Conservation (phyloP, 2,797 vertebrate species). For the Artibeus lituratus region DNA sequence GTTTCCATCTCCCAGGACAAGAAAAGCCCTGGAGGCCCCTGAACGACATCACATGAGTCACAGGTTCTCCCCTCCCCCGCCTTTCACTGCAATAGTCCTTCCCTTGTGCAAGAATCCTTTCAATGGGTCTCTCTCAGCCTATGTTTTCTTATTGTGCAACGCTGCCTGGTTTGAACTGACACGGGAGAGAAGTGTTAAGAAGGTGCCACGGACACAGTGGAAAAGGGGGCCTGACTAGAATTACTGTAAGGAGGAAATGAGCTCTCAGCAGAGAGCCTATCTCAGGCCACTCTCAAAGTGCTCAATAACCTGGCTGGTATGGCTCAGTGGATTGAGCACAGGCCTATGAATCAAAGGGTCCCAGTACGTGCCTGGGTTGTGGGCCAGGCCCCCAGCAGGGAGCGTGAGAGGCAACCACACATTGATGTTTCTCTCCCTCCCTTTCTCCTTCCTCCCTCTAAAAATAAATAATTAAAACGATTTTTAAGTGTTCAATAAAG, state of each 20-base stretch:
- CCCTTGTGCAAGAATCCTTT: not conserved
- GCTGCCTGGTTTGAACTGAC: not conserved
- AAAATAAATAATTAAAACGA: too few species aligned
- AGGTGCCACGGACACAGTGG: not conserved
- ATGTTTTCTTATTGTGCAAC: not conserved
- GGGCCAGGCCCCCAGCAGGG: too few species aligned
- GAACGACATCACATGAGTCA: fast-evolving
- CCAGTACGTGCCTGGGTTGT: too few species aligned
- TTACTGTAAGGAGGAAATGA: not conserved
- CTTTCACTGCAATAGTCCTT: fast-evolving
- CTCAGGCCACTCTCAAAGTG: not conserved
- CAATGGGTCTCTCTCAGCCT: not conserved
- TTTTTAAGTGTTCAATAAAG: not conserved
- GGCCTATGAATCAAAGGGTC: too few species aligned
- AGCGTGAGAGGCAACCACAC: too few species aligned
- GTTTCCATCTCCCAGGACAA: not conserved
- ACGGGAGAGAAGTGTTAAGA: not conserved
- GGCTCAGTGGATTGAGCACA: too few species aligned
- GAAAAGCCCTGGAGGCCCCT: not conserved
- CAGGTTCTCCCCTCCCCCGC: not conserved
- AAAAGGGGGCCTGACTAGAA: not conserved
- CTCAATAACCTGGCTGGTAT: not conserved
- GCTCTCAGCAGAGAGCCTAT: not conserved
- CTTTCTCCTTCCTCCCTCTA: too few species aligned
- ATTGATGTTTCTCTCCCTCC: too few species aligned